Base-by-base conservation (phyloP, 2,113 vertebrate species). In the Bubalus kerabau region DNA sequence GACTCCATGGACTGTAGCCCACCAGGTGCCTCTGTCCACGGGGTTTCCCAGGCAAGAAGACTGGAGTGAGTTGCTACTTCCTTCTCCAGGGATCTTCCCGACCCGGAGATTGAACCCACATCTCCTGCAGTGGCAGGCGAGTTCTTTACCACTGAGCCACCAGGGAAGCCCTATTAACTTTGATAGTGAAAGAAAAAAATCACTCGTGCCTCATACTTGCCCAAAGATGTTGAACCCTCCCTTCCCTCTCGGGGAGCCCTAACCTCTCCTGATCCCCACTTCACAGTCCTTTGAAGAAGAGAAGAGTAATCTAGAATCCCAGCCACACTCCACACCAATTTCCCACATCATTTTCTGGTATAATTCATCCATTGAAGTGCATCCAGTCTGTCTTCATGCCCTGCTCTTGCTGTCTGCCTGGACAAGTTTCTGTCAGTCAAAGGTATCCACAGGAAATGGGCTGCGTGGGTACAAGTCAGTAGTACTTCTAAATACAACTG, bases 401-500 rank as follows among this genome's bases (percentile, higher is more conserved):
- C 56, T 36, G 60, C 23, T 6, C 24, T 36, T 80, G 40, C 71
- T 54, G 16, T 32, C 74, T 46, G 2, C 46, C 19, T 74, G 57
- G 28, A 71, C 36, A 57, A 83, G 32, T 57, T 36, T 64, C 76
- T 52, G 1, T 56, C 1, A 46, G 54, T 43, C 91, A 89, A 67
- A 85, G 56, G 71, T 32, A 91, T 40, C 56, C 3, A 0, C 15
- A 71, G 87, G 82, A 93, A 87, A 40, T 0, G 5, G 57, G n/a
- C 43, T 7, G 1, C 23, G 0, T 0, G 12, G 32, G 11, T 7
- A 15, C 48, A 85, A 59, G 36, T 54, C 28, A 32, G 30, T 5
- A 40, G 43, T 32, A 0, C 46, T 36, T 78, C 30, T 62, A 81
- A 48, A n/a, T 17, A 50, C 4, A 74, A 40, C 36, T 23, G 36